Base-by-base conservation (phyloP, 2,888 invertebrate species). In the Thera britannica region DNA sequence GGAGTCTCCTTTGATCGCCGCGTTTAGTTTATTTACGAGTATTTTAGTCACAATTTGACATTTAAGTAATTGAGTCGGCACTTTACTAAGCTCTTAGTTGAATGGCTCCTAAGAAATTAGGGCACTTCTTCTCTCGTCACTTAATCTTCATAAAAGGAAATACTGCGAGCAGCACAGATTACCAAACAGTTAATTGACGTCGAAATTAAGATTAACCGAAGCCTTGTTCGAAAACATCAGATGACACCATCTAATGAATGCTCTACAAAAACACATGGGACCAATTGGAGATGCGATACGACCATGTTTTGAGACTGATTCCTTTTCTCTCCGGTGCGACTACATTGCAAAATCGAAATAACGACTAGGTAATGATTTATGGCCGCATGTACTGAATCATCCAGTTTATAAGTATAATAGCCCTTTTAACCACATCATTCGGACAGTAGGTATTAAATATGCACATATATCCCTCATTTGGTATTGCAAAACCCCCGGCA, bases 131-230 rank as follows among this genome's bases (percentile, higher is more conserved):
- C 58, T 65, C 44, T 59, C 35, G 60, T 65, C 62, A 67, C 65
- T 70, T 65, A 65, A 70, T 70, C 70, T 70, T 70, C 62, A 70
- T 67, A 62, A 67, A 57, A 58, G 64, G 48, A 56, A 56, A 67
- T 52, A 64, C 49, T 58, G 64, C 58, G 59, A 12, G 57, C 38
- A 62, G 9, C 58, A 62, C 51, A 36, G 51, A 51, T 52, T 52
- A 61, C 38, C 46, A 23, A 56, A 68, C 41, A 65, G 61, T 54
- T 58, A 34, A 38, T 52, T 7, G 36, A 58, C 35, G 35, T 44
- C 44, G 2, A 67, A 68, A 68, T 49, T 56, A 62, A 65, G 66
- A 70, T 68, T 66, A 59, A 70, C 49, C 6, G 36, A 46, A 52
- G 35, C 36, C 54, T 48, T 55, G 55, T 59, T 54, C 63, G 11